Percentiles rank a stretch among this genome's conserved stretches.
These are phyloP conservation scores for Xylocampa areola DNA, from an alignment of 2,888 invertebrate species.

Conservation along the genomic window DNA sequence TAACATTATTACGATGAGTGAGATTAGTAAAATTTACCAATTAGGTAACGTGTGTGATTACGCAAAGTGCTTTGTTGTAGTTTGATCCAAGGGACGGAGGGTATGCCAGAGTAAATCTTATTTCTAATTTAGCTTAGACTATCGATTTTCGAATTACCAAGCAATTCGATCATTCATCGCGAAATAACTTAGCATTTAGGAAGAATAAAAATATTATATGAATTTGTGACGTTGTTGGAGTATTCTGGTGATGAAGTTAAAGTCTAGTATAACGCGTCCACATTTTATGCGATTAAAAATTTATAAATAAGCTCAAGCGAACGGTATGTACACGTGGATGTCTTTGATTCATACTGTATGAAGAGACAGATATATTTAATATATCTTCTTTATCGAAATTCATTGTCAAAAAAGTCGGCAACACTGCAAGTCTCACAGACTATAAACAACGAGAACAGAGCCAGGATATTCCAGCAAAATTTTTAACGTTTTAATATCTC, in stretches of 20 bases:
- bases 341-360: conserved; percentile 56
- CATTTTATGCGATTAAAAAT: conserved; percentile 46
- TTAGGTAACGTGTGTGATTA: conserved; percentile 80
- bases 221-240: conserved; percentile 76
- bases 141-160: conserved; percentile 86
- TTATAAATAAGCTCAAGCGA: conserved; percentile 58
- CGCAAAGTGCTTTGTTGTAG: conserved; percentile 80
- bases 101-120: conserved; percentile 84
- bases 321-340: conserved; percentile 53
- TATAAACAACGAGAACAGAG: conserved; percentile 74
- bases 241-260: conserved; percentile 70
- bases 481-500: conserved; percentile 84
- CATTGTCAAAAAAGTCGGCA: conserved; percentile 42
- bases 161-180: conserved; percentile 89
- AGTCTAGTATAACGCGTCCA: conserved; percentile 58
- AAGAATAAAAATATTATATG: conserved; percentile 83
- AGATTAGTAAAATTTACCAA: conserved; percentile 84
- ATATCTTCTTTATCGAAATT: conserved; percentile 69
- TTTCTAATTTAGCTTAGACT: conserved; percentile 84
- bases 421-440: conserved; percentile 78
- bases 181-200: conserved; percentile 86
- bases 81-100: conserved; percentile 75
- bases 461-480: conserved; percentile 72
- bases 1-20: conserved; percentile 79
- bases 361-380: conserved; percentile 79